Percentiles rank a stretch among this genome's conserved stretches.
Conservation (phyloP, 2,797 vertebrate species). For the Acipenser ruthenus region DNA sequence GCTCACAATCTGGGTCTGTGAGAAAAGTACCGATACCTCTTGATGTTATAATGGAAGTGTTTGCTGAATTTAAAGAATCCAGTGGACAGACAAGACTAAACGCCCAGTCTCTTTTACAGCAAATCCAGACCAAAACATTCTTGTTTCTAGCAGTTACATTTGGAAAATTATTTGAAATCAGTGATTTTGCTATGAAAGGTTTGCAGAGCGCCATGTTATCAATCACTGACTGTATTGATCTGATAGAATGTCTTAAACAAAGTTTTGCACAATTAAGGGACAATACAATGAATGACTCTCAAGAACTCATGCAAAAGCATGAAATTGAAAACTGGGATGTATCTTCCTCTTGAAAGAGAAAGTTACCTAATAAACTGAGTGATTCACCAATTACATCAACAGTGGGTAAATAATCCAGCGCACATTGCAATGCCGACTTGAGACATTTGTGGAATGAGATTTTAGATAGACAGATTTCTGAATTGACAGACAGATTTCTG, state of each 20-base stretch:
- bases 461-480: neutral
- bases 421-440: neutral
- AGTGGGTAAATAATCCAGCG: neutral
- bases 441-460: neutral
- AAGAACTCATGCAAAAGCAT: neutral
- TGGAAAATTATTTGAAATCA: conserved; percentile 10
- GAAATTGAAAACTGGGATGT: neutral
- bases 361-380: neutral
- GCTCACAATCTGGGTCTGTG: conserved; percentile 10
- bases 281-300: neutral
- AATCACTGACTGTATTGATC: neutral
- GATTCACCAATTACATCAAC: neutral
- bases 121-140: conserved; percentile 11
- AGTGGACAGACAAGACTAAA: conserved; percentile 13
- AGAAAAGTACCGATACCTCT: conserved; percentile 9
- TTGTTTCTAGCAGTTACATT: conserved; percentile 15
- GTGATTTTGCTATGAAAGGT: conserved; percentile 8
- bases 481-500: neutral
- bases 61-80: conserved; percentile 12
- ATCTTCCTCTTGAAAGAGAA: neutral
- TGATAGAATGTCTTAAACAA: neutral
- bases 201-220: conserved; percentile 3
- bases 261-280: neutral
- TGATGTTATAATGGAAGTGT: conserved; percentile 1
- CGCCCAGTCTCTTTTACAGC: conserved; percentile 5